Evolutionary conservation across 2,113 vertebrate species (phyloP).

Genomic region (Gambusia holbrooki): DNA sequence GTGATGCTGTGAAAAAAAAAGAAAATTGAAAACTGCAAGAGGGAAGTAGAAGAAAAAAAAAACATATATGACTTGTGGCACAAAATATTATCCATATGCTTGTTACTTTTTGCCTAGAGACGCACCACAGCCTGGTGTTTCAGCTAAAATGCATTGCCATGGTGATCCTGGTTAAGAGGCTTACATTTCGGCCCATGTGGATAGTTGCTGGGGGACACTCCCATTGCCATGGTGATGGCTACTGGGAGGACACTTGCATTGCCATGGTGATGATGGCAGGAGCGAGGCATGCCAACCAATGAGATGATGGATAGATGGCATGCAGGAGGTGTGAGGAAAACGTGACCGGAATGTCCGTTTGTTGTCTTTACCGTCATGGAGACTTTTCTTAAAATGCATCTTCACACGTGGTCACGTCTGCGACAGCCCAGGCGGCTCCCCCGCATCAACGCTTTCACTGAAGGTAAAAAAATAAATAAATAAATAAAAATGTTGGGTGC

Average conservation of each 20-base stretch:
- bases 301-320: constrained; percentile 78
- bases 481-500: neutral
- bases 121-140: constrained; percentile 51
- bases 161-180: constrained; percentile 79
- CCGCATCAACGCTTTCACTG: neutral
- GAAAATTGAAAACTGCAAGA: neutral
- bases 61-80: constrained; percentile 3
- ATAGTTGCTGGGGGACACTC: constrained; percentile 80
- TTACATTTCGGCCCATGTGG: constrained; percentile 77
- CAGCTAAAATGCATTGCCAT: constrained; percentile 69
- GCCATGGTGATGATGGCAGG: constrained; percentile 80
- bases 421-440: constrained; percentile 1
- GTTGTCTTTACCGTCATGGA: constrained; percentile 45
- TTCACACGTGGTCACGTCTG: constrained; percentile 12
- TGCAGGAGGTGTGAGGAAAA: constrained; percentile 69
- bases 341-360: constrained; percentile 69
- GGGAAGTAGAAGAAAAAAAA: constrained; percentile 7
- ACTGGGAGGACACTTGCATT: constrained; percentile 78
- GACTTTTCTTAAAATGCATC: constrained; percentile 48
- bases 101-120: constrained; percentile 14
- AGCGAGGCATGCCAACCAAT: constrained; percentile 77
- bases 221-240: constrained; percentile 80
- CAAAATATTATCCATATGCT: constrained; percentile 33
- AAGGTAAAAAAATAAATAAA: neutral
- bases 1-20: constrained; percentile 26